A percentile compares a stretch with the other conserved stretches of the same genome.
phyloP scores from a whole-genome alignment of 2,888 invertebrate genomes.

The Scelioninae gen. 2 region DNA sequence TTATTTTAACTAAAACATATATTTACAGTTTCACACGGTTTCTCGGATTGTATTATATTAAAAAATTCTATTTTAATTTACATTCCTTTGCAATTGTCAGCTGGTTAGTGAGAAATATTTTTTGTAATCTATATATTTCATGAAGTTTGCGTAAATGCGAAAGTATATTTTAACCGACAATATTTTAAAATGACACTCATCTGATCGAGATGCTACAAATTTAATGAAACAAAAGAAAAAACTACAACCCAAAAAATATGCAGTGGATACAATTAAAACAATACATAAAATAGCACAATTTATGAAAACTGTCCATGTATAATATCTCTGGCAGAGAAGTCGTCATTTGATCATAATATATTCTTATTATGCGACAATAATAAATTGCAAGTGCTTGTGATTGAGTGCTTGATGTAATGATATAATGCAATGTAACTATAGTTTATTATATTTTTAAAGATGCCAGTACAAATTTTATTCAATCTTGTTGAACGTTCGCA shows the following conservation, averaged over 20 bases:
- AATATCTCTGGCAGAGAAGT: background rate
- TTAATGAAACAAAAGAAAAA: background rate
- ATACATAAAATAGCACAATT: too few species aligned
- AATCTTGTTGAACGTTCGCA: conserved; percentile 8
- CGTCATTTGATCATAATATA: too few species aligned
- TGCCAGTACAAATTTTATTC: conserved; percentile 7
- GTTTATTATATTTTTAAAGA: conserved; percentile 26
- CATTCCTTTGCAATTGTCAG: too few species aligned
- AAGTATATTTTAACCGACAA: background rate
- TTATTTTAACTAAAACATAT: too few species aligned
- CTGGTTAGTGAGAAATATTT: conserved; percentile 26
- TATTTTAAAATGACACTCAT: background rate
- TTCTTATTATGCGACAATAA: conserved; percentile 34
- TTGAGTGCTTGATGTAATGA: conserved; percentile 4
- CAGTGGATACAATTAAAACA: too few species aligned
- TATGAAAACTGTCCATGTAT: too few species aligned
- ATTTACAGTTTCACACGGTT: too few species aligned
- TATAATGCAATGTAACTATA: conserved; percentile 1
- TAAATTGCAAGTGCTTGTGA: conserved; percentile 14
- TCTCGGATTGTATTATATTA: too few species aligned
- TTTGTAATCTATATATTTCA: conserved; percentile 22
- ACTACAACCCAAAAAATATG: too few species aligned
- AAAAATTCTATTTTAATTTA: too few species aligned
- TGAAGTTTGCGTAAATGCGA: conserved; percentile 3
- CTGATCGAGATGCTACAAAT: background rate